Percentiles rank a stretch among this genome's conserved stretches.
These are phyloP conservation scores for Rambutsinella grinnellia DNA, from an alignment of 2,888 invertebrate species.

Conservation along the genomic window DNA sequence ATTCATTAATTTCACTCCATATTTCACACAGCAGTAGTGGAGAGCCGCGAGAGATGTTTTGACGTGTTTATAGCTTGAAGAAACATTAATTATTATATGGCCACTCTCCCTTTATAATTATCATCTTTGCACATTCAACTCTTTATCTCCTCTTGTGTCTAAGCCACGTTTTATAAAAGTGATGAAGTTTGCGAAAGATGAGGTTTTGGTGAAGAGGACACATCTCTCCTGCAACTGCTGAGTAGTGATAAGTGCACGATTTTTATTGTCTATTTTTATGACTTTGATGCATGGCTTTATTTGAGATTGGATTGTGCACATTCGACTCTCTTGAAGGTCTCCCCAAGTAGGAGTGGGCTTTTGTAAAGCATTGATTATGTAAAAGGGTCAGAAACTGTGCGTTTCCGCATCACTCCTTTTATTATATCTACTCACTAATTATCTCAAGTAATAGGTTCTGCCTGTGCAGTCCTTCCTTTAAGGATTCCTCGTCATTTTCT, in stretches of 20 bases:
- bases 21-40: conserved; percentile 14
- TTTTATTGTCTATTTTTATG: neutral
- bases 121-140: neutral
- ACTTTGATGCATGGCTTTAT: neutral
- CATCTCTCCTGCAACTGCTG: neutral
- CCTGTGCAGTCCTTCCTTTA: too few relatives aligned
- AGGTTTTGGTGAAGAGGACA: neutral
- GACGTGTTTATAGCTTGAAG: conserved; percentile 11
- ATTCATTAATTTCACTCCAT: conserved; percentile 26
- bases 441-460: too few relatives aligned
- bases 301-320: neutral
- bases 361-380: too few relatives aligned
- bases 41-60: conserved; percentile 37
- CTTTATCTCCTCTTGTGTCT: neutral
- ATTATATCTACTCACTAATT: neutral
- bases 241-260: neutral
- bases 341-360: neutral
- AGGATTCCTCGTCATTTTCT: too few relatives aligned
- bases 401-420: neutral
- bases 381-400: too few relatives aligned
- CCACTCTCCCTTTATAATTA: neutral
- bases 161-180: neutral
- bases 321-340: neutral
- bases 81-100: neutral
- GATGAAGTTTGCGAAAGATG: too few relatives aligned